phyloP scores from a whole-genome alignment of 2,113 vertebrate species.

The Ceyx cyanopectus region DNA sequence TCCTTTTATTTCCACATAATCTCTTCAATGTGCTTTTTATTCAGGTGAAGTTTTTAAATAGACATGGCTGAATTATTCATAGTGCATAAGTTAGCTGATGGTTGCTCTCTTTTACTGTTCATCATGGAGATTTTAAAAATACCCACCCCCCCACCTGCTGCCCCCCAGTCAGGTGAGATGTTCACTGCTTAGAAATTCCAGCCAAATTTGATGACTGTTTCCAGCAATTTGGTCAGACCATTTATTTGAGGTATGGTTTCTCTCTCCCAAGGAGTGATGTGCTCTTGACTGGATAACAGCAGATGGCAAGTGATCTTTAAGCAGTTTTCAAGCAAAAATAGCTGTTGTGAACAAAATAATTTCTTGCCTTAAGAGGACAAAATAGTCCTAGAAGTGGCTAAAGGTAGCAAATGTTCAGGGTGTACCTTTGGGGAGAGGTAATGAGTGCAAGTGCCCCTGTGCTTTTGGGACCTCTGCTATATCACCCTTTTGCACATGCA shows the following conservation, averaged over 20 bases:
- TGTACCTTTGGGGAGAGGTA: not conserved
- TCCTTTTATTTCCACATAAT: not conserved
- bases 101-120: not conserved
- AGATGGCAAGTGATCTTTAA: not conserved
- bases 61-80: not conserved
- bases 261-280: not conserved
- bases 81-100: not conserved
- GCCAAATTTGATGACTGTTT: not conserved
- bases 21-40: not conserved
- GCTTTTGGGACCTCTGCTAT: not conserved
- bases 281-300: not conserved
- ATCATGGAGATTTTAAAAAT: not conserved
- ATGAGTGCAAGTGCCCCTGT: no score
- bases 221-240: not conserved
- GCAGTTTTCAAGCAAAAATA: not conserved
- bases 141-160: no score
- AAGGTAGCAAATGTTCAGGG: not conserved
- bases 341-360: not conserved
- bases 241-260: not conserved
- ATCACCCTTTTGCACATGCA: not conserved
- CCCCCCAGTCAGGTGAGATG: no score
- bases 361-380: not conserved
- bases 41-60: not conserved
- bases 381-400: no score
- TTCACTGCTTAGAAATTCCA: not conserved